Base-by-base conservation (phyloP, 2,888 invertebrate genomes). In the Trachelus tabidus region DNA sequence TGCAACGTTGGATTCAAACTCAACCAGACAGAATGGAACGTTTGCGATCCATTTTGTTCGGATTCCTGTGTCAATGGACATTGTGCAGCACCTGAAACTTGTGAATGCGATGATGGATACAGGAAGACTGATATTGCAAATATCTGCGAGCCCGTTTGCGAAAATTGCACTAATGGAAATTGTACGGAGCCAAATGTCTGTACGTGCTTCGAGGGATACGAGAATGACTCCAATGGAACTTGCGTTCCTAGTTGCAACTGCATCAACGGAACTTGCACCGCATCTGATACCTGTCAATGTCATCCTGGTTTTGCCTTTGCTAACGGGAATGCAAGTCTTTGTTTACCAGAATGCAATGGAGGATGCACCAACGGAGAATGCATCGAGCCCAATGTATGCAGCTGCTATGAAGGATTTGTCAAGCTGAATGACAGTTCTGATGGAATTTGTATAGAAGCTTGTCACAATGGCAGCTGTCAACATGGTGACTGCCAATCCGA, bases 231-330 rank as follows among this genome's bases (percentile, higher is more conserved):
- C n/a, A 35, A 69, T 12, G 81, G 80, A 82, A 94, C 92, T 86
- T 96, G 96, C 83, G 85, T 93, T 0, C 95, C 96, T 0, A 90
- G 91, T 34, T 96, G 96, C 85, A 87, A 86, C 15, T 94, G 94
- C 76, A 93, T 93, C 6, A 84, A 91, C 77, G 94, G 94, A 0
- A 86, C 85, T 12, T 92, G 91, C 80, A 74, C 81, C 4, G 84
- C 82, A 31, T 90, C 91, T 4, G 81, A 89, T 37, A 77, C 77
- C 1, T 92, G 92, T 80, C 76, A 79, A 11, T 91, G 91, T 82
- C 40, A 84, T 74, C 77, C 84, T 0, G 87, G 88, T 12, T 90
- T 40, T 15, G 15, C 15, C 15, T 40, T 15, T 15, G 15, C 4
- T 15, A 1, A 15, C 1, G 40, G 15, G 15, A 40, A 15, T 40